A percentile compares a stretch with the other conserved stretches of the same genome.
Conservation (phyloP, 1,140 invertebrate species). For the Monochamus saltuarius region DNA sequence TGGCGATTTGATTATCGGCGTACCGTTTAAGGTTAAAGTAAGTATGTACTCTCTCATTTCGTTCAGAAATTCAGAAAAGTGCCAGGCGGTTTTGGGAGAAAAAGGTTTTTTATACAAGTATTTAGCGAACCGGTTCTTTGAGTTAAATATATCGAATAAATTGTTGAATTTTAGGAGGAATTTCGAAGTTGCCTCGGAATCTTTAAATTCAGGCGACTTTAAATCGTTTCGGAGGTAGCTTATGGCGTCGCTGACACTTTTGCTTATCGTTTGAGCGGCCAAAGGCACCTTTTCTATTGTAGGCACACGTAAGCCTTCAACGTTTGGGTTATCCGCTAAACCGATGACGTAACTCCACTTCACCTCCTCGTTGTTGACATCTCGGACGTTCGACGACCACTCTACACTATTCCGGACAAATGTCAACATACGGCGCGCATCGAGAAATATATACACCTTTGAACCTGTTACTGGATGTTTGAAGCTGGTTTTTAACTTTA, state of each 20-base stretch:
- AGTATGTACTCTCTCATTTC: conserved; percentile 25
- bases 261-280: conserved; percentile 11
- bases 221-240: not conserved
- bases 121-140: conserved; percentile 25
- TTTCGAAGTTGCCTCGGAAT: not conserved
- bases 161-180: conserved; percentile 31
- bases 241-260: conserved; percentile 9
- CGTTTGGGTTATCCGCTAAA: conserved; percentile 9
- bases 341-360: conserved; percentile 15
- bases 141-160: conserved; percentile 45
- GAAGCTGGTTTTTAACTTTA: conserved; percentile 24
- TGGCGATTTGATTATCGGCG: conserved; percentile 16
- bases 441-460: conserved; percentile 16
- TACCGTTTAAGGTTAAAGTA: conserved; percentile 23
- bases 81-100: conserved; percentile 19
- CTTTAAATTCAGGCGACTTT: conserved; percentile 6
- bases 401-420: conserved; percentile 23
- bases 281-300: conserved; percentile 19
- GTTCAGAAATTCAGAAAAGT: conserved; percentile 26
- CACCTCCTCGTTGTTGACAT: conserved; percentile 6
- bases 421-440: conserved; percentile 25
- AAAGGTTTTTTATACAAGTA: conserved; percentile 28
- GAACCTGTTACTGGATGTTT: conserved; percentile 20
- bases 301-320: conserved; percentile 14
- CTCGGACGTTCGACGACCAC: not conserved